Evolutionary conservation across 2,797 vertebrate genomes (phyloP).

Genomic region (Smutsia temminckii): DNA sequence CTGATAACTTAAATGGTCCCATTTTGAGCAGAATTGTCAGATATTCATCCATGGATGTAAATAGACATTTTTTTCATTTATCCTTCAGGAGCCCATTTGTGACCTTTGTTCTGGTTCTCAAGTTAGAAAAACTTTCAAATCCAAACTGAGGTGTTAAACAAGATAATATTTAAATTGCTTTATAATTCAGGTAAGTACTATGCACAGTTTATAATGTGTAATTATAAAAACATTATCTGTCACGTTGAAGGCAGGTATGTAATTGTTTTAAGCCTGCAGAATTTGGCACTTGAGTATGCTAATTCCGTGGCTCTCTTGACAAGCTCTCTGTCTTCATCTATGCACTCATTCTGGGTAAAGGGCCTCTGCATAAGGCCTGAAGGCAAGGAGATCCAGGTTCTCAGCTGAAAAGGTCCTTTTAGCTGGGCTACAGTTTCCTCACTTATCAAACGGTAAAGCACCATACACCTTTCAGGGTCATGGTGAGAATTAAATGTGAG

Average conservation of each 20-base stretch:
- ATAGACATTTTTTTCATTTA: neutral
- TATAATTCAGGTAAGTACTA: neutral
- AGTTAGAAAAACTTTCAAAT: neutral
- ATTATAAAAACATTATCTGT: neutral
- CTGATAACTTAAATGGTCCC: neutral
- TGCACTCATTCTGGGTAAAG: fast-evolving
- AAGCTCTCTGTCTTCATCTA: neutral
- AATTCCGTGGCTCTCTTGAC: fast-evolving
- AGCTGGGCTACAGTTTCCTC: neutral
- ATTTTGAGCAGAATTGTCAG: neutral
- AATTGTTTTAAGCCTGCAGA: neutral
- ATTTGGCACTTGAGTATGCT: fast-evolving
- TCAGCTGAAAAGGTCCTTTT: too few relatives aligned
- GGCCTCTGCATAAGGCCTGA: neutral
- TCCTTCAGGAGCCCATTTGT: neutral
- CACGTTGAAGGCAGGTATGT: neutral
- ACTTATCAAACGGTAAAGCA: too few relatives aligned
- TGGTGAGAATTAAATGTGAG: neutral
- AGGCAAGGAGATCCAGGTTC: neutral
- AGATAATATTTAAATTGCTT: neutral
- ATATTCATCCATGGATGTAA: neutral
- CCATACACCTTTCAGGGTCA: neutral
- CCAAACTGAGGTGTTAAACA: neutral
- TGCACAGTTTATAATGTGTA: fast-evolving
- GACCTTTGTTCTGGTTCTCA: neutral